Conservation (phyloP, 2,797 vertebrate species). For the Urosaurus nigricauda region DNA sequence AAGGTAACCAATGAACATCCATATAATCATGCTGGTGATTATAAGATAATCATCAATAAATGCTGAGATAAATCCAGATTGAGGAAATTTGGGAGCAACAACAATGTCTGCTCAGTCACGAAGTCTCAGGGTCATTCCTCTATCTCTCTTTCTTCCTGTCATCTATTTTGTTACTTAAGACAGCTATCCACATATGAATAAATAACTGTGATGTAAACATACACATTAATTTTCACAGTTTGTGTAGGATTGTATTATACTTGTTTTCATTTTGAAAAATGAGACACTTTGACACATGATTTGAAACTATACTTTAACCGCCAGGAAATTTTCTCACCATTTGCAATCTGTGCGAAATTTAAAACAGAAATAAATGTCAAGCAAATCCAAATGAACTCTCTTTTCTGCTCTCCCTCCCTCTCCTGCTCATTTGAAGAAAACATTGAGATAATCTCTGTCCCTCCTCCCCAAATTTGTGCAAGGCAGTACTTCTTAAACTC, state of each 20-base stretch:
- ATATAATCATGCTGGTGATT: no score
- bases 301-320: constrained; percentile 67
- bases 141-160: not conserved
- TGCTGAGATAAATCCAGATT: no score
- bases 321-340: constrained; percentile 41
- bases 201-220: constrained; percentile 30
- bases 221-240: not conserved
- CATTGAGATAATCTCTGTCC: not conserved
- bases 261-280: constrained; percentile 66
- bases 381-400: not conserved
- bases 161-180: not conserved
- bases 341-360: not conserved
- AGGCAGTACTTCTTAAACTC: no score
- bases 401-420: not conserved
- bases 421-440: not conserved
- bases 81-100: not conserved
- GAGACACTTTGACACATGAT: constrained; percentile 54
- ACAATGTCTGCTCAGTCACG: not conserved
- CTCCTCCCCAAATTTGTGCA: not conserved
- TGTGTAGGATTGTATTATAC: constrained; percentile 17
- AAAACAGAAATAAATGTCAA: constrained; percentile 24
- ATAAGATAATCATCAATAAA: no score
- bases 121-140: not conserved
- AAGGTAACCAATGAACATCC: no score
- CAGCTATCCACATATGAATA: constrained; percentile 1